A percentile compares a stretch with the other conserved stretches of the same genome.
Evolutionary conservation across 35 echinoderm and acorn worm species (phyloP).

Genomic region (Stichopus chloronotus): DNA sequence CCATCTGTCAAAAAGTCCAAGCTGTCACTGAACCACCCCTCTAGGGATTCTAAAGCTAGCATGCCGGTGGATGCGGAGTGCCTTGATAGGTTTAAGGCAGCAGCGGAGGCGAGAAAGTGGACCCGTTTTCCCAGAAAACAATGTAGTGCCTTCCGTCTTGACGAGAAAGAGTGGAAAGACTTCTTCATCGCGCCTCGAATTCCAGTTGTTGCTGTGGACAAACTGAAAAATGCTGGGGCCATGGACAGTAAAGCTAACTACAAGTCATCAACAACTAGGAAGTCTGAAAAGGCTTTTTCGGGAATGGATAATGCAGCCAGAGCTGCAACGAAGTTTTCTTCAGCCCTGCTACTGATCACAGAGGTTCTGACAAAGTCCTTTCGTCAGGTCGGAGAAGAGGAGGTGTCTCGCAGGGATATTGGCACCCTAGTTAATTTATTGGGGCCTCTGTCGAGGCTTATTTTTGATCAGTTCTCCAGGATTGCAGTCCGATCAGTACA

Average conservation of each 20-base stretch:
- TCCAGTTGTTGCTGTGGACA: neutral
- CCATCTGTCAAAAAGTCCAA: neutral
- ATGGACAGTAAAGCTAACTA: too few relatives aligned
- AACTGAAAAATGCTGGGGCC: neutral
- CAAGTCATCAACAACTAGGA: neutral
- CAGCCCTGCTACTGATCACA: too few relatives aligned
- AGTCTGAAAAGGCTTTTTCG: neutral
- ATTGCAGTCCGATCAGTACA: neutral
- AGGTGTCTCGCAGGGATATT: neutral
- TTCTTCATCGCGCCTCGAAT: neutral
- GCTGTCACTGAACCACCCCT: neutral
- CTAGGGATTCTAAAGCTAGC: neutral
- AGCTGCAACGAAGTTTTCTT: too few relatives aligned
- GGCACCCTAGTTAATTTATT: neutral
- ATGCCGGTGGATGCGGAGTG: slow-evolving; percentile 22
- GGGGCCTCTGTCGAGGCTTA: neutral
- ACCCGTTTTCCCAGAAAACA: neutral
- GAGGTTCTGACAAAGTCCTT: too few relatives aligned
- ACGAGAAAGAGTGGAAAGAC: neutral
- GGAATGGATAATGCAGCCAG: neutral
- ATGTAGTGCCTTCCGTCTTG: neutral
- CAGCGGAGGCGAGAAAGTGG: neutral
- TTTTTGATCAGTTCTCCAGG: slow-evolving; percentile 9
- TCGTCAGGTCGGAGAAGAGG: too few relatives aligned
- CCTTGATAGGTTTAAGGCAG: neutral